Evolutionary conservation across 2,797 vertebrate species (phyloP), one percentile per base, ranked within the genome.

Genomic region (Linurgus olivaceus): DNA sequence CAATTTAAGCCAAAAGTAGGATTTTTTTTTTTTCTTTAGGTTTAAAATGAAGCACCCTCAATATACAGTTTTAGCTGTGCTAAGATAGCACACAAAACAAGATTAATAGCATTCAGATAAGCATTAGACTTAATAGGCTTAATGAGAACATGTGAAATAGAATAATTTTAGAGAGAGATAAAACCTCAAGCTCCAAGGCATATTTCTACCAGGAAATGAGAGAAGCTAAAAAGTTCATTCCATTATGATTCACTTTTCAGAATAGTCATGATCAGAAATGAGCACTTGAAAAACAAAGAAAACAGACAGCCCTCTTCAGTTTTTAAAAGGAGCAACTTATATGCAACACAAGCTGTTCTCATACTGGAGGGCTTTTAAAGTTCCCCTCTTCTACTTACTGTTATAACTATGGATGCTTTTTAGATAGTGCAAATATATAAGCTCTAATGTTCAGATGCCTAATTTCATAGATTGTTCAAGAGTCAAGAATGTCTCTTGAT

Each of bases 31-130:
- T 50, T 44, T 45, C 47, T 77, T 13, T 1, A 2, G 25, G 33
- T 71, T 86, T 77, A 72, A 79, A 80, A 57, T 10, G 75, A 84
- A 74, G 7, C 9, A 76, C 13, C 16, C 58, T 86, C 63, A 79
- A 85, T 62, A 14, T 71, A 23, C 21, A 74, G 44, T 33, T 80
- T 62, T 72, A 82, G 42, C 50, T 68, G 17, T 45, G 33, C 42
- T 70, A 72, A 54, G 24, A 75, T 44, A 72, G 20, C 40, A 81
- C 31, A 58, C 42, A 66, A 75, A 75, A 57, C 0, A 5, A 84
- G 35, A 70, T 96, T 90, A 86, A 75, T 38, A 67, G 42, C 74
- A 90, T 85, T 90, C 67, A 76, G 61, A 83, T 71, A 86, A 93
- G 35, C 42, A 68, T 75, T 88, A 65, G n/a, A 13, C 17, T 75